Evolutionary conservation across 2,797 vertebrate species (phyloP).

Genomic region (Alectoris magna): DNA sequence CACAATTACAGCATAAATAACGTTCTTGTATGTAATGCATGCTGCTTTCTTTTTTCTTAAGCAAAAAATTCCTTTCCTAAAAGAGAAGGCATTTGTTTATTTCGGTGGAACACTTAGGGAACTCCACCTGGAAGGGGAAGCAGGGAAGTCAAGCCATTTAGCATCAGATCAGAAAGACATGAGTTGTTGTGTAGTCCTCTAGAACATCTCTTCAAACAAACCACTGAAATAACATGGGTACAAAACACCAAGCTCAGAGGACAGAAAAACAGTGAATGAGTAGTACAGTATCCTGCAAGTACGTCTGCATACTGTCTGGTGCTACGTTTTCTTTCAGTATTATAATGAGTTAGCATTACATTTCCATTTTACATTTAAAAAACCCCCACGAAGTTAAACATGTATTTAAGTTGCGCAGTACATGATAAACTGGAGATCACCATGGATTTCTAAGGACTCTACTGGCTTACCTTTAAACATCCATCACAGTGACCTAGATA

Average conservation of each 20-base stretch:
- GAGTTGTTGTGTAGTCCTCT: no score
- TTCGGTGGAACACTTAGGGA: not conserved
- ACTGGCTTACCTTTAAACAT: not conserved
- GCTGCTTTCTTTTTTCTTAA: not conserved
- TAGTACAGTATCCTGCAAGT: fast-evolving
- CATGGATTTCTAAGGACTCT: not conserved
- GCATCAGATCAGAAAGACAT: not conserved
- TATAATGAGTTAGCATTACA: not conserved
- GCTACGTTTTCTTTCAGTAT: not conserved
- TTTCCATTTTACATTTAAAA: not conserved
- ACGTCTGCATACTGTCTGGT: not conserved
- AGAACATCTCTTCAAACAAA: not conserved
- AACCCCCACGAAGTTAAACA: not conserved
- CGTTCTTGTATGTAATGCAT: not conserved
- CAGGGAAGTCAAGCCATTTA: not conserved
- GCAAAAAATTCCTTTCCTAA: not conserved
- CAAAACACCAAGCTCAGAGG: not conserved
- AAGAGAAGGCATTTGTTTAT: not conserved
- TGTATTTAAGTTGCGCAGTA: fast-evolving
- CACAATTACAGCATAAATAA: fast-evolving
- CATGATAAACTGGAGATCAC: fast-evolving
- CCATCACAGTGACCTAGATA: not conserved
- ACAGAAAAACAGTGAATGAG: not conserved
- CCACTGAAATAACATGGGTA: fast-evolving
- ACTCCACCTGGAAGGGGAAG: not conserved